Percentiles rank a stretch among this genome's conserved stretches.
These are phyloP conservation scores for Ciconia maguari DNA, from an alignment of 2,113 vertebrate genomes.

Conservation along the genomic window DNA sequence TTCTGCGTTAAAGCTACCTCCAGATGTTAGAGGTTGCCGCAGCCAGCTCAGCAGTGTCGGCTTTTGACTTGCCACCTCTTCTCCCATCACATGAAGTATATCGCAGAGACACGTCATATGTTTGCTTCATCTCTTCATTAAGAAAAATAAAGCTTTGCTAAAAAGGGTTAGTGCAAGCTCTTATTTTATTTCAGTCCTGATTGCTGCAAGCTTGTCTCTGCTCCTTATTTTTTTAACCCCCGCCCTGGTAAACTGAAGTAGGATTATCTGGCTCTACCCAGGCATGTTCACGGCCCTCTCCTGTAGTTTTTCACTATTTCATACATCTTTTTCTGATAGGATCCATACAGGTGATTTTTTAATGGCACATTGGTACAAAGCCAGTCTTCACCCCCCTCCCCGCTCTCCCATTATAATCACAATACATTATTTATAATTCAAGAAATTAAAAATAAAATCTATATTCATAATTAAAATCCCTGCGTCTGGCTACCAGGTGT, in stretches of 20 bases:
- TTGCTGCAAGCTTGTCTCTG: neutral
- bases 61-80: neutral
- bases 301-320: neutral
- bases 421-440: neutral
- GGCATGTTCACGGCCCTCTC: neutral
- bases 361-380: neutral
- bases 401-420: neutral
- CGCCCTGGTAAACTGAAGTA: neutral
- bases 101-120: fast-evolving
- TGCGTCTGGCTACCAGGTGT: neutral
- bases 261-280: neutral
- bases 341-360: neutral
- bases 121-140: neutral
- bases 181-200: neutral
- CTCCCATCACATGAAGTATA: neutral
- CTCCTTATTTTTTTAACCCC: neutral
- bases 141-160: neutral
- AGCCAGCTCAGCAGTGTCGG: neutral
- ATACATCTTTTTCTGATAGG: neutral
- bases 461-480: neutral
- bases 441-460: neutral
- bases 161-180: neutral
- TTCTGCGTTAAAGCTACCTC: constrained; percentile 16
- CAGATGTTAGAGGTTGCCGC: neutral
- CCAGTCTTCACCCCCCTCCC: too few relatives aligned